These are phyloP conservation scores for Typhlichthys eigenmanni DNA, from an alignment of 2,797 vertebrate genomes.

Conservation along the genomic window DNA sequence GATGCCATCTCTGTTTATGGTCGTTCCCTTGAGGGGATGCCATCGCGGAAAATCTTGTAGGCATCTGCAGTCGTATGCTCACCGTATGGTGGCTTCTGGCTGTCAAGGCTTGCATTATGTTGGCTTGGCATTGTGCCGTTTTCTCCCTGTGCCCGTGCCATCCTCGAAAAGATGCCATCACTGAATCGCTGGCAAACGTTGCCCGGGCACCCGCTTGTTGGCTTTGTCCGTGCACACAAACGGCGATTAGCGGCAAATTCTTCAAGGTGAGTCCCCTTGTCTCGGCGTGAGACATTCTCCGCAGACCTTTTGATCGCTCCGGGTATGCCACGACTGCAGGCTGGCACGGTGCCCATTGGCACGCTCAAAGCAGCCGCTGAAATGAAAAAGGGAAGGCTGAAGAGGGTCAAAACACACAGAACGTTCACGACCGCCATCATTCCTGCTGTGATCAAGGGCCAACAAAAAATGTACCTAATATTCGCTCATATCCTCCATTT, in stretches of 20 bases:
- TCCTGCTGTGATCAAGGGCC: slow-evolving; percentile 29
- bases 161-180: slow-evolving; percentile 63
- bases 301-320: slow-evolving; percentile 30
- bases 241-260: slow-evolving; percentile 60
- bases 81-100: slow-evolving; percentile 59
- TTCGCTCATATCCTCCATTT: slow-evolving; percentile 26
- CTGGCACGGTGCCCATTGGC: slow-evolving; percentile 60
- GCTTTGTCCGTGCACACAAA: slow-evolving; percentile 69
- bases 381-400: slow-evolving; percentile 24
- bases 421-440: slow-evolving; percentile 24
- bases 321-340: slow-evolving; percentile 33
- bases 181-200: slow-evolving; percentile 59
- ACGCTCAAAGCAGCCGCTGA: slow-evolving; percentile 52
- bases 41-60: slow-evolving; percentile 44
- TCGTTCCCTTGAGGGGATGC: slow-evolving; percentile 62
- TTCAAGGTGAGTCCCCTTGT: slow-evolving; percentile 60
- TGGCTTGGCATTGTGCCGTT: slow-evolving; percentile 69
- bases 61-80: slow-evolving; percentile 56
- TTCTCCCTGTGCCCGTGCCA: slow-evolving; percentile 49
- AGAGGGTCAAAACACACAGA: slow-evolving; percentile 25
- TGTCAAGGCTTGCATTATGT: slow-evolving; percentile 49
- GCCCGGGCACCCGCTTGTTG: slow-evolving; percentile 54
- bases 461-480: slow-evolving; percentile 17
- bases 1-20: slow-evolving; percentile 63
- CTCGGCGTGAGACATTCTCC: slow-evolving; percentile 42